Evolutionary conservation across 2,113 vertebrate genomes (phyloP), one percentile per base, ranked within the genome.

Genomic region (Bubo scandiacus): DNA sequence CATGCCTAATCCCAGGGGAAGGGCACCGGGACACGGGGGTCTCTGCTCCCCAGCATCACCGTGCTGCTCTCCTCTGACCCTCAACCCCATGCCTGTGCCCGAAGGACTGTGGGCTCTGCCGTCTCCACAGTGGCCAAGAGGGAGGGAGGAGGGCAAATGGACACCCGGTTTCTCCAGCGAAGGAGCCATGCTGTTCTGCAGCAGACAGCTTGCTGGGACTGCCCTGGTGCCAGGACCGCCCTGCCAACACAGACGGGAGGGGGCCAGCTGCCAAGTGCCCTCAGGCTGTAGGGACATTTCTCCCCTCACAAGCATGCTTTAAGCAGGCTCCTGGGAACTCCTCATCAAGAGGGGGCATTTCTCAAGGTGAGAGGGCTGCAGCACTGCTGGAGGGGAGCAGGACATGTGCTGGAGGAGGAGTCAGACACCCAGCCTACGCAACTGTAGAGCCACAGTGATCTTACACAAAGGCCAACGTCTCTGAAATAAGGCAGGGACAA

Each of bases 101-200:
- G 7, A 45, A 45, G 43, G 16, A 18, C 43, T 45, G 40, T 7
- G 7, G 17, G 43, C 43, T 45, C 16, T 45, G 43, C 20, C 47
- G 14, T 4, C 63, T 57, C 73, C 62, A 36, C 0, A 0, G n/a
- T 5, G 13, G 65, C 17, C 14, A 36, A 4, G n/a, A 75, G 6
- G 10, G 29, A 51, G 23, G 32, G 15, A 59, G 18, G 20, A 65
- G 27, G 51, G 52, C 38, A 74, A 29, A 38, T 0, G 6, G 55
- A n/a, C 0, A 1, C 20, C 29, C 38, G 15, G 9, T 3, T 47
- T 19, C 54, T 3, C 0, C 1, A 0, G 45, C 61, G 55, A 55
- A 70, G 65, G 10, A 65, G 26, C 36, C 4, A 3, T 0, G 13
- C 59, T 32, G 25, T 14, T 11, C 45, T 17, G 40, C 51, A 21